Base-by-base conservation (phyloP, 2,888 invertebrate species). In the Coecobrya sp. region DNA sequence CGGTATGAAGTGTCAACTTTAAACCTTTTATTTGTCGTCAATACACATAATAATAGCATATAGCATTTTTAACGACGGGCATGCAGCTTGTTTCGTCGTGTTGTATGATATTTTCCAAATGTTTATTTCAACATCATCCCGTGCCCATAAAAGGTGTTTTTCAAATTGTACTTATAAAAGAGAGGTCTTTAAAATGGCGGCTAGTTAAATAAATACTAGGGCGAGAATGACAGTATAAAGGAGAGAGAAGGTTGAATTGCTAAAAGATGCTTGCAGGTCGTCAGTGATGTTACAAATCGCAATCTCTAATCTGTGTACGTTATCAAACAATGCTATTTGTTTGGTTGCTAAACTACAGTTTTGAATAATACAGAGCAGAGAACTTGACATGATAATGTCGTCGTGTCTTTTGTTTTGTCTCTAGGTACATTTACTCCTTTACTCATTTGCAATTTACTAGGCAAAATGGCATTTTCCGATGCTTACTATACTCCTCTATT, bases 51-150 rank as follows among this genome's bases (percentile, higher is more conserved):
- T 55, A 79, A 79, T 52, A 79, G 27, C 25, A 52, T 55, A 36
- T n/a, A n/a, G n/a, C n/a, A n/a, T 36, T 36, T 76, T 79, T 76
- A 52, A 70, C 19, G 84, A 84, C 30, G 62, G 42, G 65, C 84
- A 25, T 55, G 42, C 85, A 65, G 49, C 45, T 68, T 79, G 76
- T 22, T 76, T 73, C n/a, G 52, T 76, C 86, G 86, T 86, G 86
- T 73, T 22, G 52, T 86, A 86, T 86, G 73, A 73, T 86, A 30
- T 86, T 79, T 86, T 42, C 16, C 13, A 49, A 45, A 25, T 13
- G 19, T 70, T 5, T 52, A 49, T 65, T 86, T 70, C 70, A 11
- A 85, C 65, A 45, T 68, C 55, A 13, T 70, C 16, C 19, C 19
- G 27, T 79, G 52, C 22, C 52, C 79, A n/a, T 55, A 79, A 49